Evolutionary conservation across 2,797 vertebrate species (phyloP).

Genomic region (Xenopus petersii): DNA sequence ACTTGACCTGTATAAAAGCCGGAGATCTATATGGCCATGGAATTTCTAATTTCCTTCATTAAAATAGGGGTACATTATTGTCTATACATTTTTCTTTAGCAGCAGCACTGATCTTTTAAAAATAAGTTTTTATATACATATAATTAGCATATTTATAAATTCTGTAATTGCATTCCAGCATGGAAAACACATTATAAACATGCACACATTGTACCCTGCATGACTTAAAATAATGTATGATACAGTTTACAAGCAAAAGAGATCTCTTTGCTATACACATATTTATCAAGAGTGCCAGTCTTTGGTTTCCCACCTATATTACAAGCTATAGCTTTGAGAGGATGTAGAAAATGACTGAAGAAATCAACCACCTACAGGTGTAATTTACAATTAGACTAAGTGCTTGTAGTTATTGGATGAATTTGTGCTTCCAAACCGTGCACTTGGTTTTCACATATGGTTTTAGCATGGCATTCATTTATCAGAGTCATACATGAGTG

Average conservation of each 20-base stretch:
- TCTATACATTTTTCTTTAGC: no score
- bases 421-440: constrained; percentile 33
- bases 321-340: background rate
- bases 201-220: constrained; percentile 15
- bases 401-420: no score
- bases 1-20: no score
- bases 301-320: constrained; percentile 6
- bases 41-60: no score
- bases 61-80: no score
- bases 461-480: background rate
- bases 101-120: no score
- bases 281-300: background rate
- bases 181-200: constrained; percentile 10
- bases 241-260: constrained; percentile 20
- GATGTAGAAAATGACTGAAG: constrained; percentile 29
- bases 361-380: constrained; percentile 9
- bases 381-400: constrained; percentile 5
- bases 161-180: background rate
- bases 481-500: constrained; percentile 80
- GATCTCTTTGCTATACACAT: constrained; percentile 5
- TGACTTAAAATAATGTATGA: constrained; percentile 2
- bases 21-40: no score
- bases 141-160: no score
- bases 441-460: background rate
- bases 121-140: no score